These are phyloP conservation scores for Drosophila koepferae DNA, from an alignment of 2,888 invertebrate genomes.

Conservation along the genomic window DNA sequence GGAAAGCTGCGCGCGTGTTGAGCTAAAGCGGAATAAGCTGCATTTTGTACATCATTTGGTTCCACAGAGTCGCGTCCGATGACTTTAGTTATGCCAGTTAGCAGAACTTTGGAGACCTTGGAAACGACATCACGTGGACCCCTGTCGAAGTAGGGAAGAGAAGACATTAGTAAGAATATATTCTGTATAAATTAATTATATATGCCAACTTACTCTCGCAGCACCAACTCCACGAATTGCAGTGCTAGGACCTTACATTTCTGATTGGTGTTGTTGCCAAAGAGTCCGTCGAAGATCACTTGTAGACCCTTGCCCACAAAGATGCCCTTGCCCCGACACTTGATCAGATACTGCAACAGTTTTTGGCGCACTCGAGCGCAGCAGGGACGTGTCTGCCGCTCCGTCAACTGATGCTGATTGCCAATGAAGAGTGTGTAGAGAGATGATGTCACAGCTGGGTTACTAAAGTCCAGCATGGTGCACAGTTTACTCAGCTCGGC, in stretches of 20 bases:
- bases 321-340: constrained; percentile 89
- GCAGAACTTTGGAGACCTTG: constrained; percentile 83
- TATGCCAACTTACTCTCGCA: constrained; percentile 89
- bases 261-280: constrained; percentile 92
- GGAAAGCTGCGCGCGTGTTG: constrained; percentile 86
- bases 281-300: constrained; percentile 95
- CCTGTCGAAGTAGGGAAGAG: constrained; percentile 43
- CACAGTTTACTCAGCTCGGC: constrained; percentile 92
- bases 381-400: constrained; percentile 91
- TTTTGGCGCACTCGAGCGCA: constrained; percentile 94
- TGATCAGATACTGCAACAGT: constrained; percentile 92
- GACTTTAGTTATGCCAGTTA: constrained; percentile 83
- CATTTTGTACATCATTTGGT: constrained; percentile 86
- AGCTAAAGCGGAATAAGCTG: constrained; percentile 84
- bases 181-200: not conserved
- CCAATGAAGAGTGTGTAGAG: constrained; percentile 90
- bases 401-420: constrained; percentile 86
- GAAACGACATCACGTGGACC: constrained; percentile 83
- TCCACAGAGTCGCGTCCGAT: constrained; percentile 83
- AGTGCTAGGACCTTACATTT: constrained; percentile 93
- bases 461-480: constrained; percentile 91
- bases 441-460: constrained; percentile 89
- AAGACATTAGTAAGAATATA: not conserved
- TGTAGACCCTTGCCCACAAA: constrained; percentile 93
- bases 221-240: constrained; percentile 92